Base-by-base conservation (phyloP, 2,888 invertebrate genomes). In the Beris chalybata region DNA sequence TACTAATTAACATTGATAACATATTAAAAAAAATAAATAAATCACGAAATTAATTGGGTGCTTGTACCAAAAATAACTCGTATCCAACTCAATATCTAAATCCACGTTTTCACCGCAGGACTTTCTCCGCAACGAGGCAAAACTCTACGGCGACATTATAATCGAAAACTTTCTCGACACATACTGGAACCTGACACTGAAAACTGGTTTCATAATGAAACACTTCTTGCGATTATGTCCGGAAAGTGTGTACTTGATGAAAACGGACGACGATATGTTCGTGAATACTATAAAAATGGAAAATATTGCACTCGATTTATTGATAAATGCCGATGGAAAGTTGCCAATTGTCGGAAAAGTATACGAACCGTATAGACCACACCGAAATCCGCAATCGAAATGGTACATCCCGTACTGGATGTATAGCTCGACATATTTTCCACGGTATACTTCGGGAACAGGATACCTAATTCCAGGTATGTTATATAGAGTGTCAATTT, bases 401-500 rank as follows among this genome's bases (percentile, higher is more conserved):
- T 90, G 89, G 83, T 88, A 83, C 76, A 82, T 89, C 0, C 86
- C 89, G 0, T 79, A 81, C 15, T 83, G 83, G 74, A 82, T 87
- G 72, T 86, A 83, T 73, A 77, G 80, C 5, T 78, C 80, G 0
- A 80, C 83, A 2, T 70, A 79, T 2, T 86, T 88, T 67, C 87
- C 89, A 1, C 84, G 86, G 72, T 91, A 89, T 74, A 84, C 87
- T 1, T 87, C 89, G 0, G 91, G 91, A 0, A 87, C 89, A 0
- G 88, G 87, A 0, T 91, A 91, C 74, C 70, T 83, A 0, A 74
- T 83, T 0, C 78, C 76, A 48, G 82, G 83, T 83, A 66, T 70
- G 43, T 48, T 29, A 32, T 15, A 15, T 43, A 32, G 53, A 57
- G 75, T 86, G 29, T 75, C 87, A 71, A 12, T 7, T 22, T 13